Evolutionary conservation across 2,888 invertebrate species (phyloP).

Genomic region (Pseudanteris insignis): DNA sequence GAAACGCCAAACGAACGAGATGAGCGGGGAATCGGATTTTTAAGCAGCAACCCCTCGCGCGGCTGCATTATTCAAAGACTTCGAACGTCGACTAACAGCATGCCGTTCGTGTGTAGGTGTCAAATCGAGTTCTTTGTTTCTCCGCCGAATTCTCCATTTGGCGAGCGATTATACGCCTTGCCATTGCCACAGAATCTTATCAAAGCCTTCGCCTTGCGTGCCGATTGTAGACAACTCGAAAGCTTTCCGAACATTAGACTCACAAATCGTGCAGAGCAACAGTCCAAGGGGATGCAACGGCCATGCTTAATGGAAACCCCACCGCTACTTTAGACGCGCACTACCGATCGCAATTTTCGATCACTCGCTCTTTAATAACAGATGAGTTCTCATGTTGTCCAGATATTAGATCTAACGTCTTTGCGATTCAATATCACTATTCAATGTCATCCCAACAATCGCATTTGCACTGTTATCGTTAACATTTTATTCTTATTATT

Average conservation of each 20-base stretch:
- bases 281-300: conserved; percentile 45
- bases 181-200: conserved; percentile 36
- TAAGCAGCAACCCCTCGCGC: conserved; percentile 51
- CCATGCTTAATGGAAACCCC: conserved; percentile 36
- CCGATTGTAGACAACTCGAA: conserved; percentile 39
- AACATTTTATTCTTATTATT: no score
- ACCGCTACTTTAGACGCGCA: conserved; percentile 13
- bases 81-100: conserved; percentile 43
- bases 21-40: conserved; percentile 56
- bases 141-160: conserved; percentile 37
- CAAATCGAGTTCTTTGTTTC: conserved; percentile 51
- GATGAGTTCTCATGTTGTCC: conserved; percentile 1
- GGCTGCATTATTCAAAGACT: conserved; percentile 61
- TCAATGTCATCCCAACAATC: no score
- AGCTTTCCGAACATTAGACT: conserved; percentile 59
- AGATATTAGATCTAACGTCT: not conserved
- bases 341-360: conserved; percentile 25
- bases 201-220: conserved; percentile 33
- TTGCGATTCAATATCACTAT: no score
- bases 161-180: conserved; percentile 30
- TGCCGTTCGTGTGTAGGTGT: conserved; percentile 55
- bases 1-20: conserved; percentile 45
- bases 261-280: conserved; percentile 65
- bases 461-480: no score
- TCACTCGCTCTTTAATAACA: conserved; percentile 22